These are phyloP conservation scores for Oreochromis tanganicae DNA, from an alignment of 2,113 vertebrate species.

Conservation along the genomic window DNA sequence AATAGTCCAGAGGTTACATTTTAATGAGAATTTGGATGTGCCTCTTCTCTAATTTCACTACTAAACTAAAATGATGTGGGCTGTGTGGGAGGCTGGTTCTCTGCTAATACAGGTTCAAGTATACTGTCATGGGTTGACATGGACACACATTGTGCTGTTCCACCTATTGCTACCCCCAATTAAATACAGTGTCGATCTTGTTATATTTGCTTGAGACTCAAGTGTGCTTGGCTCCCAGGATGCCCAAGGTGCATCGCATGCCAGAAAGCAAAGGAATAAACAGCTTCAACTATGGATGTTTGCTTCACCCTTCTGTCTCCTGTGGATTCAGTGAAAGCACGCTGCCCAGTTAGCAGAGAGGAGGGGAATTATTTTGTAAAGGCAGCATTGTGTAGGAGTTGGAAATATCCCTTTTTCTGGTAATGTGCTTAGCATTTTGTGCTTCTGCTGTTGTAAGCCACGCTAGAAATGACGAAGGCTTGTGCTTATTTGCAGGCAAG, in stretches of 20 bases:
- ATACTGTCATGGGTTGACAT: neutral
- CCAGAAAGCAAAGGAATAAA: conserved; percentile 21
- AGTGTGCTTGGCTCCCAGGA: conserved; percentile 15
- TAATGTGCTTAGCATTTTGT: conserved; percentile 22
- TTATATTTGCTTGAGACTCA: conserved; percentile 17
- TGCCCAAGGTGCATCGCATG: neutral
- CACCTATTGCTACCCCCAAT: neutral
- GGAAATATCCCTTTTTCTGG: neutral
- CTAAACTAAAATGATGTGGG: neutral
- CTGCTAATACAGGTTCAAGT: conserved; percentile 5
- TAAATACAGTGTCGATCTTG: conserved; percentile 14
- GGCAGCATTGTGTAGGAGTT: neutral
- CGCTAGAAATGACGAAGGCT: neutral
- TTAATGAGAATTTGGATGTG: conserved; percentile 26
- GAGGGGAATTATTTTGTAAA: neutral
- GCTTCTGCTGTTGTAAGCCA: neutral
- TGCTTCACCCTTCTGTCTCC: neutral
- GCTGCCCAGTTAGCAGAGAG: conserved; percentile 5
- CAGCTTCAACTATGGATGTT: conserved; percentile 1
- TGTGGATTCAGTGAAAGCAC: conserved; percentile 2
- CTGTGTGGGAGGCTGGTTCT: neutral
- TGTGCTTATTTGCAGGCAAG: conserved; percentile 10
- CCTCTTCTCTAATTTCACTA: conserved; percentile 4
- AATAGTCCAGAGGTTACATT: conserved; percentile 11
- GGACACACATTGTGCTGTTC: neutral